phyloP scores from a whole-genome alignment of 2,113 vertebrate species.

The Seriola dumerili region DNA sequence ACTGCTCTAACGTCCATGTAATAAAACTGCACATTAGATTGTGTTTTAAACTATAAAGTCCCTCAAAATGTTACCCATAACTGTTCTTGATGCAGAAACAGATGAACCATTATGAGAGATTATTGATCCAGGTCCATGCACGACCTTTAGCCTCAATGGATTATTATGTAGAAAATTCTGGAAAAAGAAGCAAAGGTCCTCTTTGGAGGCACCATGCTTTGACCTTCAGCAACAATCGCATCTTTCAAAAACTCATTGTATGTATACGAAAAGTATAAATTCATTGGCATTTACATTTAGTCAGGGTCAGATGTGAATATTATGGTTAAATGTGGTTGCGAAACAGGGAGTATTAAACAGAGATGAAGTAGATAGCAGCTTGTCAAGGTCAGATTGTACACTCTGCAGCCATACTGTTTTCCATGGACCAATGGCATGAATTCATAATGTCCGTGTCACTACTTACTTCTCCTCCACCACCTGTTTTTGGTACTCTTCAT shows the following conservation, averaged over 20 bases:
- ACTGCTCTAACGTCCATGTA: background rate
- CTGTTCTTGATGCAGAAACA: slow-evolving; percentile 2
- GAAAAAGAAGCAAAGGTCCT: background rate
- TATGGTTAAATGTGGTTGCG: background rate
- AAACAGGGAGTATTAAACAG: slow-evolving; percentile 1
- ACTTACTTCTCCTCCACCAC: slow-evolving; percentile 99
- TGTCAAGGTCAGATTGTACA: slow-evolving; percentile 73
- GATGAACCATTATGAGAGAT: slow-evolving; percentile 49
- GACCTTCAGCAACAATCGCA: slow-evolving; percentile 64
- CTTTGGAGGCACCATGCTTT: background rate
- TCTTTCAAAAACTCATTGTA: background rate
- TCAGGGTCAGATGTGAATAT: background rate
- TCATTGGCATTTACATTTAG: background rate
- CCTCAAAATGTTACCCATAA: background rate
- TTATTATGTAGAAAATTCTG: slow-evolving; percentile 4
- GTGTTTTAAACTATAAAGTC: background rate
- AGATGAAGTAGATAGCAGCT: slow-evolving; percentile 2
- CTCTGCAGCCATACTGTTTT: slow-evolving; percentile 35
- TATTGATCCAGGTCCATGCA: slow-evolving; percentile 30
- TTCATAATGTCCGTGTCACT: slow-evolving; percentile 29
- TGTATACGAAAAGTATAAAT: background rate
- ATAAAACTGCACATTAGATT: background rate
- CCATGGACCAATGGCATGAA: slow-evolving; percentile 5
- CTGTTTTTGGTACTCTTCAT: slow-evolving; percentile 98
- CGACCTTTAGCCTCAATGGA: slow-evolving; percentile 3